Conservation (phyloP, 2,888 invertebrate genomes). For the Dendrolimus houi region DNA sequence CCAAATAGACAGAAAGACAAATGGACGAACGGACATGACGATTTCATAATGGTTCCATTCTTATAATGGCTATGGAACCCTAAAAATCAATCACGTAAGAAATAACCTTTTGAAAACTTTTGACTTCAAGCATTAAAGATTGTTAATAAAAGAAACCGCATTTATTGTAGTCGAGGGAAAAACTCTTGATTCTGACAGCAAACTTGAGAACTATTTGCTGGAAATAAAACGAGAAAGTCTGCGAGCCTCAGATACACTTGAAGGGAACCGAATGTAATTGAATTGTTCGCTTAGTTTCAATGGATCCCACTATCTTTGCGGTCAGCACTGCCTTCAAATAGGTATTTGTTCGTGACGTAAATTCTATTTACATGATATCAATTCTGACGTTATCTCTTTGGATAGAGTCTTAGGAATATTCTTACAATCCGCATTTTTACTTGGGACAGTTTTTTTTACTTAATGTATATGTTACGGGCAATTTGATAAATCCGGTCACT, state of each 20-base stretch:
- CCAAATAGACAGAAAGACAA: too few species aligned
- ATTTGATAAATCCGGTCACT: too few species aligned
- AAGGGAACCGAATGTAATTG: conserved; percentile 27
- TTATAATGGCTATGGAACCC: too few species aligned
- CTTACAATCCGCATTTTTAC: conserved; percentile 9
- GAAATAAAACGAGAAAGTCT: conserved; percentile 23
- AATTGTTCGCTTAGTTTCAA: conserved; percentile 27
- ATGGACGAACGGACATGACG: too few species aligned
- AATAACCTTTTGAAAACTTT: too few species aligned
- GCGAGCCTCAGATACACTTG: conserved; percentile 9
- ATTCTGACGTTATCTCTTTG: too few species aligned
- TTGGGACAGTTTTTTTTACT: conserved; percentile 7
- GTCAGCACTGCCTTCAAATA: conserved; percentile 12
- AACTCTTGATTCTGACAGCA: neutral
- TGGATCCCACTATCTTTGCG: conserved; percentile 18
- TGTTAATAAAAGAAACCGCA: too few species aligned
- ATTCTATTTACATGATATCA: conserved; percentile 19
- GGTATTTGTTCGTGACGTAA: conserved; percentile 18
- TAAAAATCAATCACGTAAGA: too few species aligned
- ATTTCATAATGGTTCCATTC: too few species aligned
- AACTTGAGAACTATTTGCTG: neutral
- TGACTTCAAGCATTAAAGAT: too few species aligned
- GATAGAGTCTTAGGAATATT: too few species aligned
- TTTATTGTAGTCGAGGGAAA: neutral
- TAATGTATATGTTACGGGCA: neutral